Base-by-base conservation (phyloP, 2,888 invertebrate genomes). In the Heteromurus nitidus region DNA sequence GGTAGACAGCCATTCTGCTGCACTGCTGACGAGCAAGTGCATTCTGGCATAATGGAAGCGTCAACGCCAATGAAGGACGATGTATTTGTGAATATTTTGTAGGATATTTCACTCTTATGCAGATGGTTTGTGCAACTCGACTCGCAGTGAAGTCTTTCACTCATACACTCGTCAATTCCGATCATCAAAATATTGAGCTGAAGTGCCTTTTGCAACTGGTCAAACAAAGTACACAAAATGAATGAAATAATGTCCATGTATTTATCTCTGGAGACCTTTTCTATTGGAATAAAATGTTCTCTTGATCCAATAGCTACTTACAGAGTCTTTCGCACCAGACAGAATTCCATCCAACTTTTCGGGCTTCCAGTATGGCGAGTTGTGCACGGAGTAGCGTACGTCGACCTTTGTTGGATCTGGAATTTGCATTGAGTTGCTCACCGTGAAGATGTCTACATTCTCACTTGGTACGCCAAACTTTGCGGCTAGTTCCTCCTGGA, bases 51-150 rank as follows among this genome's bases (percentile, higher is more conserved):
- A 0, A 96, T 94, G 36, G 94, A 91, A 0, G 96, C 96, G 24
- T 93, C 93, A 0, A 99, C 96, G 0, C 98, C 98, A 16, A 99
- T 96, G 88, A 98, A 96, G 2, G 97, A 96, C 0, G 97, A 96
- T 0, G 93, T 94, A 88, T 99, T 99, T 0, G 98, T 97, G 88
- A 95, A 96, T 7, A 99, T 95, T 5, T 95, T 92, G 36, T 94
- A 92, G 0, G 96, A 95, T 0, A 92, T 92, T 18, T 93, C 93
- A 75, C 93, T 93, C 88, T 93, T 93, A 88, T 92, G 92, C 73
- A 98, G 90, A 22, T 92, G 91, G 87, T 96, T 97, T 1, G 93
- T 92, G 88, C 98, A 98, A 0, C 97, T 95, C 62, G 91, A 91
- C 70, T 89, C 89, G 24, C 82, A 80, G 24, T 93, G 92, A 85